Conservation (phyloP, 2,888 invertebrate genomes). For the Agriotes lineatus region DNA sequence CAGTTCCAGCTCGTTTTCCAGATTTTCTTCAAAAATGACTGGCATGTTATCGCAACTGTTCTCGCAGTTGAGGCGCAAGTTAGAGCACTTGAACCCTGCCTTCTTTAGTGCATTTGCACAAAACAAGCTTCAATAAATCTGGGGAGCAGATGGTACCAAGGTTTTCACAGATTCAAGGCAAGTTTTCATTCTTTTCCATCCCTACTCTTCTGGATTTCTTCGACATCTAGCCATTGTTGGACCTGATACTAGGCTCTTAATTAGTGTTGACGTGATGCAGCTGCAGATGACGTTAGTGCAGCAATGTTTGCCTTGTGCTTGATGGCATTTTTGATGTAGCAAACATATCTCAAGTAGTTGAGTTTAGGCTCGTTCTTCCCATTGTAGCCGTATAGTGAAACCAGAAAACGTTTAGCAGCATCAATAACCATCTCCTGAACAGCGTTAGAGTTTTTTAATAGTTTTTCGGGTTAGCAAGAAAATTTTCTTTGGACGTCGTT, state of each 20-base stretch:
- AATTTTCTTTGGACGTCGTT: neutral
- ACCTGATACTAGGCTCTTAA: neutral
- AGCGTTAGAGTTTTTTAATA: neutral
- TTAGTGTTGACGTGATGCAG: neutral
- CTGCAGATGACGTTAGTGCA: too few species aligned
- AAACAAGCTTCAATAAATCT: too few species aligned
- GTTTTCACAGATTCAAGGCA: neutral
- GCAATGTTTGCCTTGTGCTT: too few species aligned
- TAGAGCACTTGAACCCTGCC: neutral
- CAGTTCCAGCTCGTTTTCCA: too few species aligned
- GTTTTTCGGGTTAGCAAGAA: neutral
- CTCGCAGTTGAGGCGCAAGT: neutral
- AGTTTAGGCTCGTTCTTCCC: neutral
- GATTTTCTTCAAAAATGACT: too few species aligned
- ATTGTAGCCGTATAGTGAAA: neutral
- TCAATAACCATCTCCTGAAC: neutral
- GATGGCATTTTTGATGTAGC: too few species aligned
- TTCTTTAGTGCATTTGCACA: too few species aligned
- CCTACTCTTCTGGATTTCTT: neutral
- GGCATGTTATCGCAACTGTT: too few species aligned
- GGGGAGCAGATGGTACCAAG: neutral
- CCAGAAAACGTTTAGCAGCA: neutral
- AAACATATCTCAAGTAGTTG: too few species aligned
- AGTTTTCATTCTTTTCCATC: neutral
- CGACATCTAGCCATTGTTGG: neutral